Evolutionary conservation across 1,140 invertebrate genomes (phyloP), one percentile per base, ranked within the genome.

Genomic region (Eriosoma lanigerum): DNA sequence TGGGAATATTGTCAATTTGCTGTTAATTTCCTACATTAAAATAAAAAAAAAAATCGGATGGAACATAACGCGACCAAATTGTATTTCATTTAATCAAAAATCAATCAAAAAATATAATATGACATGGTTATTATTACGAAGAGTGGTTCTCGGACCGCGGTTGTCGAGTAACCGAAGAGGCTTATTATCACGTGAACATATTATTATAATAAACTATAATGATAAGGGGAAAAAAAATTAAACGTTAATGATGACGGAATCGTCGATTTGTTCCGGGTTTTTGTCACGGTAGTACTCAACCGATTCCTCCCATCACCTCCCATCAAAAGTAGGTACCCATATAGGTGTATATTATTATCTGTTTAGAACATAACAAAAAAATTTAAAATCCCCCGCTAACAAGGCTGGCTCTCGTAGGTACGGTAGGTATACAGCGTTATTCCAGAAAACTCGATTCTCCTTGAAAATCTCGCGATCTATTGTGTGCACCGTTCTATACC

Each of bases 201-300:
- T 38, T 4, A 38, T 38, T 38, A 38, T 8, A 3, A 38, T 38
- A 38, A 4, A 38, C 32, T 8, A n/a, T 38, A 38, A 38, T 8
- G 32, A 38, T 38, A 38, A 38, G 32, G 8, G 3, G 32, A 46
- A 60, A 15, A 26, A 62, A 75, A 78, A 78, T 52, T 29, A 52
- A 72, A 72, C 75, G 75, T 78, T 78, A 78, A 78, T 48, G 75
- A 78, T 62, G 75, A 46, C 38, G 54, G 24, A 78, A 78, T 78
- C 38, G 75, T 78, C 56, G 21, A 78, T 78, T 78, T 48, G 75
- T 78, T 78, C 56, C 75, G 75, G 60, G 56, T 48, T 78, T 78
- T 62, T 78, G 75, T 78, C 75, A 78, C 75, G 75, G 75, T 78
- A 13, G 75, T 78, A 13, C 52, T 58, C 32, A 29, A 8, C n/a